These are phyloP conservation scores for Petrophora chlorosata DNA, from an alignment of 2,888 invertebrate species.

Conservation along the genomic window DNA sequence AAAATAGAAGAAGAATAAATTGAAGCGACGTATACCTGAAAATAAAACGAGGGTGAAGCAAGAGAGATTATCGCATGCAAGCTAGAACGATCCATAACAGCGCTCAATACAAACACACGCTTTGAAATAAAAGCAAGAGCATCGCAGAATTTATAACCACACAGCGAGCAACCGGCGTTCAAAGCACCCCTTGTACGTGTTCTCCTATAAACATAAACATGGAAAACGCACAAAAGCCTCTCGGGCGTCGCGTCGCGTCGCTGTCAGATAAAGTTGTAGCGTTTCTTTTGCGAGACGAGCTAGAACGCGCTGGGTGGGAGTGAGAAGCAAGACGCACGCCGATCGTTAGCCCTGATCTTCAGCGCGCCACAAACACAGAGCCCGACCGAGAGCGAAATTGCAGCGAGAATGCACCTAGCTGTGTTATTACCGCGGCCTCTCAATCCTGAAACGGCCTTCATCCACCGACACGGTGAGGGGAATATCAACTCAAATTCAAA, in stretches of 20 bases:
- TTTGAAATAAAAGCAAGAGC: slow-evolving; percentile 69
- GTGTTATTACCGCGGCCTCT: slow-evolving; percentile 74
- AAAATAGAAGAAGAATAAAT: too few species aligned
- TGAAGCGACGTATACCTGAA: too few species aligned
- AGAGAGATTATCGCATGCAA: slow-evolving; percentile 13
- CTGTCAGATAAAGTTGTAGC: slow-evolving; percentile 82
- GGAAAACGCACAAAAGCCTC: slow-evolving; percentile 83
- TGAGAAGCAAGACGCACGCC: slow-evolving; percentile 65
- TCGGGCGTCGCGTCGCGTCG: slow-evolving; percentile 75
- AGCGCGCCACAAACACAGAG: slow-evolving; percentile 83
- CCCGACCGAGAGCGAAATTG: slow-evolving; percentile 84
- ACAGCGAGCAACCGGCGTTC: slow-evolving; percentile 68
- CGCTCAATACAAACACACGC: slow-evolving; percentile 54
- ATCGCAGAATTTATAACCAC: slow-evolving; percentile 67
- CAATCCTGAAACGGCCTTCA: slow-evolving; percentile 69
- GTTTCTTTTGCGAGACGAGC: slow-evolving; percentile 77
- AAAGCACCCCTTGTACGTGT: slow-evolving; percentile 80
- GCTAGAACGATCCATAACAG: slow-evolving; percentile 30
- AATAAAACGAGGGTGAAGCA: background rate
- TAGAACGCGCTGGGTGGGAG: slow-evolving; percentile 56
- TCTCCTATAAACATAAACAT: slow-evolving; percentile 82
- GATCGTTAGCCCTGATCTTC: slow-evolving; percentile 85
- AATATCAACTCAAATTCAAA: slow-evolving; percentile 48
- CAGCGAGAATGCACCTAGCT: slow-evolving; percentile 83
- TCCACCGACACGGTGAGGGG: slow-evolving; percentile 42